phyloP scores from a whole-genome alignment of 2,113 vertebrate genomes.

The Pholis gunnellus region DNA sequence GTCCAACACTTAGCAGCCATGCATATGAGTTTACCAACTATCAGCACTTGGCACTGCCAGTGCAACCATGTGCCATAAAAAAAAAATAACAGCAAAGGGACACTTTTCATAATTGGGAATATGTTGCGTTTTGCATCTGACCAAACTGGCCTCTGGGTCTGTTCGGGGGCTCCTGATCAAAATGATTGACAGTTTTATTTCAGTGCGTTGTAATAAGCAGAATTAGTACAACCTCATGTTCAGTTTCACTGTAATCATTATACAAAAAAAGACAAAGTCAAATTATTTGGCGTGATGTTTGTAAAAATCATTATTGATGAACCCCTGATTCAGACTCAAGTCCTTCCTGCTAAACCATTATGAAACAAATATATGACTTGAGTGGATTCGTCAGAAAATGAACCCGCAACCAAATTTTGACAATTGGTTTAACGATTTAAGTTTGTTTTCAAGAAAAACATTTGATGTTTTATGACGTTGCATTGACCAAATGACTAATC shows the following conservation, averaged over 20 bases:
- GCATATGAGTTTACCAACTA: conserved; percentile 59
- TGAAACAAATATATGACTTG: background rate
- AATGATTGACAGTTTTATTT: background rate
- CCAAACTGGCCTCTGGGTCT: background rate
- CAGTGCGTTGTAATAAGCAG: background rate
- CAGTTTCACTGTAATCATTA: background rate
- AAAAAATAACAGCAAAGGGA: background rate
- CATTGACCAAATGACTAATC: background rate
- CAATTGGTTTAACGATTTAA: background rate
- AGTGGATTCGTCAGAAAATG: background rate
- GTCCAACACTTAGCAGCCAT: conserved; percentile 50
- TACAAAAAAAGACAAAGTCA: background rate
- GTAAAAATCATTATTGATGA: background rate
- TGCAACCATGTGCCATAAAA: conserved; percentile 11
- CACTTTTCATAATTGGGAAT: background rate
- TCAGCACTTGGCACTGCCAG: conserved; percentile 24
- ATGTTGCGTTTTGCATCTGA: background rate
- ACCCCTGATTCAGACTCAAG: background rate
- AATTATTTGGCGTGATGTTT: background rate
- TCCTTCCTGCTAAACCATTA: background rate
- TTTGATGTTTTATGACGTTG: background rate
- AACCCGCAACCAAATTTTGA: background rate
- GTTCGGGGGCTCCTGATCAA: too few species aligned
- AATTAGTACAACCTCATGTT: background rate
- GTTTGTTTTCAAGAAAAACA: background rate